Conservation (phyloP, 2,797 vertebrate species). For the Tapera naevia region DNA sequence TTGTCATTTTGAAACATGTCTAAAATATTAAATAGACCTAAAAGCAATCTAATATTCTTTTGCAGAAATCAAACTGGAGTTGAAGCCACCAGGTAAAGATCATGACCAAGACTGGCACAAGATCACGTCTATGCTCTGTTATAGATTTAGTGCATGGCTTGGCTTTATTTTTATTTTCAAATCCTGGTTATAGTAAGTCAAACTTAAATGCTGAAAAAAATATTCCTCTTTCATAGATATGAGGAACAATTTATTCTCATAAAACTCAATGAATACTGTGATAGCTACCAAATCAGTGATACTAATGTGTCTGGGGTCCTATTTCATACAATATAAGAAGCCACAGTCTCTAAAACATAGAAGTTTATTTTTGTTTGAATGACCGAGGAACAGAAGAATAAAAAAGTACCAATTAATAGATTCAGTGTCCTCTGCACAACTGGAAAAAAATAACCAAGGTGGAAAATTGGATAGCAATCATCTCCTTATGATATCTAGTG, state of each 20-base stretch:
- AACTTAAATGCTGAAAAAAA: neutral
- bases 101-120: neutral
- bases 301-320: neutral
- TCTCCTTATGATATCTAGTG: neutral
- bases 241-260: neutral
- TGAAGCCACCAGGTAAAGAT: constrained; percentile 88
- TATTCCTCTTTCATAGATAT: neutral
- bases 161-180: neutral
- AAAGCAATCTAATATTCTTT: constrained; percentile 64
- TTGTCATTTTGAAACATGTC: neutral
- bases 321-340: neutral
- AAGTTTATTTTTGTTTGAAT: neutral
- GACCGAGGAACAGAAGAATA: neutral
- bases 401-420: neutral
- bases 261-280: neutral
- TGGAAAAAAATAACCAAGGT: neutral
- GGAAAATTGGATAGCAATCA: neutral
- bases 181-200: neutral
- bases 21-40: constrained; percentile 9
- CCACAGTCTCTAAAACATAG: neutral
- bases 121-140: neutral
- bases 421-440: neutral
- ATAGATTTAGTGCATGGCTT: neutral
- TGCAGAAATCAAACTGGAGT: constrained; percentile 94
- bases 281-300: neutral